Conservation (phyloP, 2,797 vertebrate species). For the Lophotriccus pileatus region DNA sequence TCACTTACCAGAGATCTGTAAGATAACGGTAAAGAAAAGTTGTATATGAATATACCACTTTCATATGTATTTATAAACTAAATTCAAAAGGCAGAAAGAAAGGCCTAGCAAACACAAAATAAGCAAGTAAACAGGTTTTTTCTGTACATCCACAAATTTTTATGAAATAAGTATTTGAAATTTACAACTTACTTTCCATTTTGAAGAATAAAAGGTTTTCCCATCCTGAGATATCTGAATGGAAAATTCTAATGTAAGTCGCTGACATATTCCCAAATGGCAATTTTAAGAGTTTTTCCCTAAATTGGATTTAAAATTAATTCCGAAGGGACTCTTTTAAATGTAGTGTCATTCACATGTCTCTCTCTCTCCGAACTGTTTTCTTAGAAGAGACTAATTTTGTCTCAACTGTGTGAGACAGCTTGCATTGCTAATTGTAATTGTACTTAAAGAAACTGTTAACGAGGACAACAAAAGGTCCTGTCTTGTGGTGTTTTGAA, state of each 20-base stretch:
- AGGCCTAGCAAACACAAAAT: background rate
- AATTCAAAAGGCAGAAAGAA: background rate
- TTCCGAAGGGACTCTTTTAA: background rate
- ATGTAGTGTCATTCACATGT: background rate
- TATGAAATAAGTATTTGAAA: background rate
- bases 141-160: background rate
- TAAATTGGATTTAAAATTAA: background rate
- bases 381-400: background rate
- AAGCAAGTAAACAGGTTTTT: background rate
- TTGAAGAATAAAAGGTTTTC: background rate
- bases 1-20: background rate
- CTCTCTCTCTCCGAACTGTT: background rate
- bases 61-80: background rate
- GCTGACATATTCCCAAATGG: background rate
- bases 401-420: background rate
- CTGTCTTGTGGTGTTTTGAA: background rate
- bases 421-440: background rate
- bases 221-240: background rate
- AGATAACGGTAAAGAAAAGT: background rate
- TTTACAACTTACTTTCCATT: background rate
- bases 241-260: background rate
- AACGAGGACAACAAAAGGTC: background rate
- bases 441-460: background rate
- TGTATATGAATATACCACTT: background rate
- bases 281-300: background rate